Conservation (phyloP, 2,797 vertebrate genomes). For the Gymnothorax reevesii region DNA sequence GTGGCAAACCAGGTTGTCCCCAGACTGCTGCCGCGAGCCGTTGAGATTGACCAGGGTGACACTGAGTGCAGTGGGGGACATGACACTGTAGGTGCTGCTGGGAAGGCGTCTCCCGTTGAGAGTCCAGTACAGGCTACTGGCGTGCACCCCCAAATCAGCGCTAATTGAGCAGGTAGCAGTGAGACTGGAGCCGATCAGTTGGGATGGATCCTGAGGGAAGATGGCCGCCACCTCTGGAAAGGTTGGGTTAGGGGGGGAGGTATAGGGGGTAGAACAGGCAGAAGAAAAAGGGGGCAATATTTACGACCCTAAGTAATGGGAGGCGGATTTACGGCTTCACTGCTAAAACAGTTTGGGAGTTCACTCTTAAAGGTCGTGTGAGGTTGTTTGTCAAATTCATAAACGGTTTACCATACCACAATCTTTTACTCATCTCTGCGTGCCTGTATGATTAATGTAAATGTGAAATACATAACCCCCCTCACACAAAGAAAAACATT, state of each 20-base stretch:
- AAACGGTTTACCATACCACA: slow-evolving; percentile 61
- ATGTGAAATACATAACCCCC: slow-evolving; percentile 41
- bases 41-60: slow-evolving; percentile 81
- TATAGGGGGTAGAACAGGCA: neutral
- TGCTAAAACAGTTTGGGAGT: slow-evolving; percentile 41
- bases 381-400: slow-evolving; percentile 56
- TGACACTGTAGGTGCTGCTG: slow-evolving; percentile 67
- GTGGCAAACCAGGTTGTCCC: slow-evolving; percentile 94
- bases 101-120: slow-evolving; percentile 85
- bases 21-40: slow-evolving; percentile 89
- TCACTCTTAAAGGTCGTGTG: slow-evolving; percentile 58
- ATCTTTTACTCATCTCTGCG: slow-evolving; percentile 41
- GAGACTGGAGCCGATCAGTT: slow-evolving; percentile 84
- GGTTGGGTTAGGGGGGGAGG: too few relatives aligned
- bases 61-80: slow-evolving; percentile 70
- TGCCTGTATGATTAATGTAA: slow-evolving; percentile 57
- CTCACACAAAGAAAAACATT: slow-evolving; percentile 23
- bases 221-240: slow-evolving; percentile 81
- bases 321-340: slow-evolving; percentile 62
- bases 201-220: slow-evolving; percentile 85
- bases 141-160: slow-evolving; percentile 65
- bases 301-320: slow-evolving; percentile 60
- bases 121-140: slow-evolving; percentile 85
- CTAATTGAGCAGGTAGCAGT: slow-evolving; percentile 82
- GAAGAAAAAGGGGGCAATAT: slow-evolving; percentile 38